Percentiles rank a stretch among this genome's conserved stretches.
phyloP scores from a whole-genome alignment of 1,140 invertebrate genomes.

The Brachystomella parvula region DNA sequence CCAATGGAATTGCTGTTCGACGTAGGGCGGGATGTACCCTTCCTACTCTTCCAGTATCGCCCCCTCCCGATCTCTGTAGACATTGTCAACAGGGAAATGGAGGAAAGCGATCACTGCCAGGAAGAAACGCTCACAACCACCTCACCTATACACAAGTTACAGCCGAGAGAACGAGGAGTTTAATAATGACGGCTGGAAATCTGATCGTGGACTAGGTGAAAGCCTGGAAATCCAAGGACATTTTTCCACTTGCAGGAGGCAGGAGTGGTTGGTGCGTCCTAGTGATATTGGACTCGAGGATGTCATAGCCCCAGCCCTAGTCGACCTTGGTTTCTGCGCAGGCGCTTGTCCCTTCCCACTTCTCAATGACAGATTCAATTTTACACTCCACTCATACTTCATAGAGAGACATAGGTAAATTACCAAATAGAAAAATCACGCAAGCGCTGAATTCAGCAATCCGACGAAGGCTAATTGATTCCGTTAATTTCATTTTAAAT shows the following conservation, averaged over 20 bases:
- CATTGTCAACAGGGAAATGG: background rate
- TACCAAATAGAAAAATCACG: background rate
- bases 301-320: constrained; percentile 10
- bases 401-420: constrained; percentile 27
- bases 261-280: constrained; percentile 9
- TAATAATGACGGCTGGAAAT: too few relatives aligned
- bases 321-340: constrained; percentile 31
- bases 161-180: background rate
- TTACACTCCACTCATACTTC: constrained; percentile 23
- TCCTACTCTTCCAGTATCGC: constrained; percentile 5
- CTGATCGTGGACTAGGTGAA: too few relatives aligned
- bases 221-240: too few relatives aligned
- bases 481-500: background rate
- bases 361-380: constrained; percentile 22
- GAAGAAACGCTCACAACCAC: background rate
- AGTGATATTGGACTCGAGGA: constrained; percentile 19
- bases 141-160: background rate
- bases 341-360: constrained; percentile 28
- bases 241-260: constrained; percentile 8
- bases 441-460: background rate
- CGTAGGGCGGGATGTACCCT: constrained; percentile 8
- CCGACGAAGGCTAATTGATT: background rate
- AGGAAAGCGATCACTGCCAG: background rate
- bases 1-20: constrained; percentile 5
- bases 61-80: background rate